phyloP scores from a whole-genome alignment of 2,888 invertebrate species.

The Rhamphomyia laevipes region DNA sequence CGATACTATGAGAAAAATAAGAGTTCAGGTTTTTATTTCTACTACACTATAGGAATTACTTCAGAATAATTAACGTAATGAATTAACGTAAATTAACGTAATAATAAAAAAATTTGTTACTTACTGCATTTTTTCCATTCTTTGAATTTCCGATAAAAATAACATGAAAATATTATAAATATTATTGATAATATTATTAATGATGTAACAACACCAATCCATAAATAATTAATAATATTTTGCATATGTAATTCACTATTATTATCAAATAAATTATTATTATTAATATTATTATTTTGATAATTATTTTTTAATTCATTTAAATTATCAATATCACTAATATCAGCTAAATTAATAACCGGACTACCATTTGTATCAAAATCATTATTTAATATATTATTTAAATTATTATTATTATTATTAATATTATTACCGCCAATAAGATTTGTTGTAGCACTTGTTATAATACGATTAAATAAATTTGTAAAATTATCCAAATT shows the following conservation, averaged over 20 bases:
- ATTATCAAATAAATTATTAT: conserved; percentile 22
- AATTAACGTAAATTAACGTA: too few relatives aligned
- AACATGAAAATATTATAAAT: conserved; percentile 34
- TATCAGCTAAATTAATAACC: neutral
- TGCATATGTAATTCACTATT: conserved; percentile 33
- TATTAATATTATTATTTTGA: neutral
- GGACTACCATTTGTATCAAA: neutral
- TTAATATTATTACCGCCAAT: neutral
- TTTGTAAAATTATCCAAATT: conserved; percentile 33
- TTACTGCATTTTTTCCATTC: conserved; percentile 39
- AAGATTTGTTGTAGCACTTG: conserved; percentile 12
- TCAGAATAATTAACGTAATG: too few relatives aligned
- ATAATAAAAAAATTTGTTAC: too few relatives aligned
- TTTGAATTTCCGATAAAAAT: conserved; percentile 36
- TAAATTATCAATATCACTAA: conserved; percentile 30
- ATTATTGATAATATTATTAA: conserved; percentile 31
- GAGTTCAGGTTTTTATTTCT: too few relatives aligned
- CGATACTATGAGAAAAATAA: too few relatives aligned
- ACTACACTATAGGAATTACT: too few relatives aligned
- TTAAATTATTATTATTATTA: neutral
- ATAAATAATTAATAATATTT: conserved; percentile 34
- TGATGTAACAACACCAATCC: conserved; percentile 36
- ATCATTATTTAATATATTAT: neutral
- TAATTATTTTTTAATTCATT: conserved; percentile 24
- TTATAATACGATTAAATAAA: conserved; percentile 27